Base-by-base conservation (phyloP, 2,797 vertebrate species). In the Phalanger gymnotis region DNA sequence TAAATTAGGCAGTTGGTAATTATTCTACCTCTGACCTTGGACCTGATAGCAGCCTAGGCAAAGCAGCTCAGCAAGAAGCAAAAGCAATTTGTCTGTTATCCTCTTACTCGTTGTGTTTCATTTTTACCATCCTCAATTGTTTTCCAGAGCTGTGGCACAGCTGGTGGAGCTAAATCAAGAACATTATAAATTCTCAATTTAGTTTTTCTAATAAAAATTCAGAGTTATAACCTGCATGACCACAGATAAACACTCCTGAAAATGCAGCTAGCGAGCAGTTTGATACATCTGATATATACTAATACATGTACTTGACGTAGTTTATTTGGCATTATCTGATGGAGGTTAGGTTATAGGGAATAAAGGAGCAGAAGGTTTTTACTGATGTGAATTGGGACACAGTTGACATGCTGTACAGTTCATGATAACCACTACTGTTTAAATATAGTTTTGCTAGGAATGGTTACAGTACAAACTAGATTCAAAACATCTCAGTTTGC, bases 281-380 rank as follows among this genome's bases (percentile, higher is more conserved):
- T 92, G 92, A 57, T 94, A 95, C 90, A 96, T 96, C 87, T 97
- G 94, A 97, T 94, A 96, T 92, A 94, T 91, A 96, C 94, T 96
- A 97, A 96, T 96, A 97, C 30, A 56, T 97, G 95, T 94, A 95
- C 96, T 96, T 58, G 0, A 97, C 90, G 96, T 87, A 94, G 93
- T 97, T 98, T 97, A 97, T 97, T 96, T 96, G 96, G 96, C 53
- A 97, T 97, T 97, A 98, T 97, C 97, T 97, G 96, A 98, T 97
- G 93, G 93, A 95, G 52, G 92, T 96, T 93, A 96, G 96, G 94
- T 97, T 97, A 97, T 89, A 96, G 89, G 95, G 91, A 98, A 97
- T 97, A 97, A 96, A 98, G 95, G 56, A 56, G 93, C 53, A 10
- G 96, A 97, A 96, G 96, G 91, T 92, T 96, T 97, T 97, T 93